Base-by-base conservation (phyloP, 2,797 vertebrate species). In the Chelon labrosus region DNA sequence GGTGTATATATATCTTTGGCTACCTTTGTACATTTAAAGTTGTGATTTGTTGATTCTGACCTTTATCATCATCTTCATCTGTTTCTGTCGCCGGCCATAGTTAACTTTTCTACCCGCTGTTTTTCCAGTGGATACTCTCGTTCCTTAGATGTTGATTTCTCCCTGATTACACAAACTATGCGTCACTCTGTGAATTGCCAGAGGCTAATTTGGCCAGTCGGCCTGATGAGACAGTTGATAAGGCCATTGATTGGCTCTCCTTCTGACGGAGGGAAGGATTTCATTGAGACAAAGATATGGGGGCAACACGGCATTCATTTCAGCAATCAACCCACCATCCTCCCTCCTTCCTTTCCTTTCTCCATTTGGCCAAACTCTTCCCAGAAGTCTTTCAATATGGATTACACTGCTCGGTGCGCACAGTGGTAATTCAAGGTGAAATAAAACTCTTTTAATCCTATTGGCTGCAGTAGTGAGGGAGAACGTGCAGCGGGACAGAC, bases 221-320 rank as follows among this genome's bases (percentile, higher is more conserved):
- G 80, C 65, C 79, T 84, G 92, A 90, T 91, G 89, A 91, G 91
- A 92, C 90, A 84, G 90, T 89, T 92, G 92, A 94, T 94, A 92
- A 90, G 80, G 83, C 62, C 88, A 89, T 93, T 93, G 93, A 93
- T 93, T 94, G 88, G 89, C 83, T 81, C 56, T 88, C 83, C 67
- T 73, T 91, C 83, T 85, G 82, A 88, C 82, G 53, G 69, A 91
- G 89, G 88, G 85, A 90, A 91, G 87, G 89, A 87, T 93, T 93
- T 90, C 88, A 90, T 90, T 91, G 85, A 73, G 91, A 90, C 87
- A 90, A 90, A 91, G 91, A 92, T 87, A 85, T 62, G 76, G 82
- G 86, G 83, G 86, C 80, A 90, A 75, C 59, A 14, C 64, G 27
- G 87, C 86, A 85, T 93, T 91, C 85, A 85, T 91, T 91, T 92